phyloP scores from a whole-genome alignment of 2,888 invertebrate genomes.

The Syritta pipiens region DNA sequence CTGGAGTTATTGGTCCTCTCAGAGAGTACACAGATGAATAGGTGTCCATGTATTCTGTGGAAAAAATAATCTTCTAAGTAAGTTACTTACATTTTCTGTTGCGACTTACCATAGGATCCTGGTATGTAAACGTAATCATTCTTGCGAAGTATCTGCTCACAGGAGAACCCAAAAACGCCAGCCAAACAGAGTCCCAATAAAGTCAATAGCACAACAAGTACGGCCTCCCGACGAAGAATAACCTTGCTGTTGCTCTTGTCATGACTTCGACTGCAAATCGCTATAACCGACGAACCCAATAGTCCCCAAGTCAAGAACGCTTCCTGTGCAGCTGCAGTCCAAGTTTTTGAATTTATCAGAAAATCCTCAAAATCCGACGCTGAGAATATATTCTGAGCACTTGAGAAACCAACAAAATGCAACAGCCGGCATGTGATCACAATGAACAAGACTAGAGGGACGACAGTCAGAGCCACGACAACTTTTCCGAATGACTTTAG shows the following conservation, averaged over 20 bases:
- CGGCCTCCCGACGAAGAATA: conserved; percentile 82
- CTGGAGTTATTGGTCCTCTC: conserved; percentile 83
- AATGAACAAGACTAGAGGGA: conserved; percentile 86
- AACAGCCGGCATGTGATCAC: conserved; percentile 75
- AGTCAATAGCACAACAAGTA: conserved; percentile 86
- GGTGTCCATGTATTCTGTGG: conserved; percentile 85
- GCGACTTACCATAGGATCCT: conserved; percentile 87
- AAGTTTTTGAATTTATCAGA: conserved; percentile 89
- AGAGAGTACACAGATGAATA: conserved; percentile 85
- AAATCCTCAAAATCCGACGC: conserved; percentile 92
- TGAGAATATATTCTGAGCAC: conserved; percentile 84
- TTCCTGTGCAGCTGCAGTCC: conserved; percentile 94
- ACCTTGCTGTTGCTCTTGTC: conserved; percentile 72
- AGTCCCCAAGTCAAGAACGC: conserved; percentile 90
- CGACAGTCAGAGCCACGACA: conserved; percentile 87
- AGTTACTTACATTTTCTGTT: neutral
- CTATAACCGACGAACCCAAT: conserved; percentile 80
- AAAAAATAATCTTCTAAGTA: conserved; percentile 14
- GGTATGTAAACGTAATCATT: conserved; percentile 88
- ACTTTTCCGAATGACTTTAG: conserved; percentile 81
- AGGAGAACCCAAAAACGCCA: conserved; percentile 90
- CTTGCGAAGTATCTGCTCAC: conserved; percentile 87
- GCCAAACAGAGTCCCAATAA: conserved; percentile 87
- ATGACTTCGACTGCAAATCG: conserved; percentile 76
- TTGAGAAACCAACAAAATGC: conserved; percentile 74